Percentiles rank a stretch among this genome's conserved stretches.
Conservation (phyloP, 2,113 vertebrate species). For the Jaculus jaculus region DNA sequence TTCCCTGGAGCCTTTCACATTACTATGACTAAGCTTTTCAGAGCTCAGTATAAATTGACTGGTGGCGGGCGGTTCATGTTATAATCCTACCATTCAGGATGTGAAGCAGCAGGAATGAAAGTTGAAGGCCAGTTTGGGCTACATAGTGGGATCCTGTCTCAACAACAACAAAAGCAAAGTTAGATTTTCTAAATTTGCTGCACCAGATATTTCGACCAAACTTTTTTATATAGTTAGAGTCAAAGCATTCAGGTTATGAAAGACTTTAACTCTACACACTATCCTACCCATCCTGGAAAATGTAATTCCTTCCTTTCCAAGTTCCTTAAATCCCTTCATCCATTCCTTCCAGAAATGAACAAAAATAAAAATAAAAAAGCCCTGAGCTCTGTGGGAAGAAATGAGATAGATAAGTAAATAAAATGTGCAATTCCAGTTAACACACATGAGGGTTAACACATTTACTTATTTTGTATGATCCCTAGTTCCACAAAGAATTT, state of each 20-base stretch:
- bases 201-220: neutral
- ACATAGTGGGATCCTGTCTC: neutral
- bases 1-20: constrained; percentile 35
- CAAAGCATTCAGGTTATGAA: neutral
- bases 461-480: neutral
- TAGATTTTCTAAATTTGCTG: constrained; percentile 22
- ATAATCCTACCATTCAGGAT: neutral
- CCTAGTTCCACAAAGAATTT: neutral
- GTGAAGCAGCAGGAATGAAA: neutral
- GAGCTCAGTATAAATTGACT: neutral
- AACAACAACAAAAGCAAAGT: constrained; percentile 1
- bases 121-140: neutral
- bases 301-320: neutral
- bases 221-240: neutral
- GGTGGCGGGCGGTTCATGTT: neutral
- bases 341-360: neutral
- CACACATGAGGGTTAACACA: neutral
- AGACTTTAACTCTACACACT: neutral
- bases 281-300: neutral
- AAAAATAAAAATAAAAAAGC: too few species aligned
- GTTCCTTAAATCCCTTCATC: neutral
- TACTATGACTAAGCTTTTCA: neutral
- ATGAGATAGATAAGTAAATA: neutral
- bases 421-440: neutral
- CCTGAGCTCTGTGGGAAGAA: neutral